Conservation (phyloP, 2,888 invertebrate genomes). For the Philereme transversata region DNA sequence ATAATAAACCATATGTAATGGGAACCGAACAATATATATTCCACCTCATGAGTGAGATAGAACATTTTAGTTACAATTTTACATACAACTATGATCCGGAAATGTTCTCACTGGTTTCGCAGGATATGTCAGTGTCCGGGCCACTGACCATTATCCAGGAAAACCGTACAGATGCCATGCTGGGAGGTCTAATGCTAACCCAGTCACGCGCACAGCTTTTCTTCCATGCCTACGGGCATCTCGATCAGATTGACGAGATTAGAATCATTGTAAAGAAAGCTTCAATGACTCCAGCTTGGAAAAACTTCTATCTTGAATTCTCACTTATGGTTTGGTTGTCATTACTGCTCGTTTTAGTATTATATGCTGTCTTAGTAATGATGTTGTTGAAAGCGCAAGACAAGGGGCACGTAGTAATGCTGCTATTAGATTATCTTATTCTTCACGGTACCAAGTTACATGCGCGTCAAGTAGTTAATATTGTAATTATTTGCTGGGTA, state of each 20-base stretch:
- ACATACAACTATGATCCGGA: constrained; percentile 42
- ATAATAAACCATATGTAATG: constrained; percentile 9
- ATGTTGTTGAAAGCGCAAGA: constrained; percentile 41
- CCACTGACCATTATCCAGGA: constrained; percentile 39
- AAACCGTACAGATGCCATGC: constrained; percentile 41
- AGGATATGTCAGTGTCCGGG: constrained; percentile 49
- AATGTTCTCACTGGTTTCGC: constrained; percentile 43
- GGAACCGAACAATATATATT: constrained; percentile 53
- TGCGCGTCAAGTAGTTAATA: constrained; percentile 38
- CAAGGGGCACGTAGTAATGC: constrained; percentile 43
- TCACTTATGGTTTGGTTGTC: constrained; percentile 48
- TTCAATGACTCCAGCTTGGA: constrained; percentile 43
- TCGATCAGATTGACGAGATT: constrained; percentile 51
- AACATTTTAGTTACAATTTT: constrained; percentile 53
- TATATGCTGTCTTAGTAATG: constrained; percentile 42
- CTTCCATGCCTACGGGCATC: constrained; percentile 48
- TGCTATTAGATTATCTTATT: constrained; percentile 49
- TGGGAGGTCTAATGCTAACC: constrained; percentile 46
- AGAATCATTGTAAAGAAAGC: constrained; percentile 53
- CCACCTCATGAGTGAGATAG: constrained; percentile 47
- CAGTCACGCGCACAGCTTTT: constrained; percentile 44
- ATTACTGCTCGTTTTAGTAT: constrained; percentile 42
- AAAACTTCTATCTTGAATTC: constrained; percentile 54
- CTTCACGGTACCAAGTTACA: constrained; percentile 44
- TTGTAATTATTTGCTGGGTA: constrained; percentile 53